A percentile compares a stretch with the other conserved stretches of the same genome.
phyloP scores from a whole-genome alignment of 1,140 invertebrate genomes.

The Rhopalosiphum maidis region DNA sequence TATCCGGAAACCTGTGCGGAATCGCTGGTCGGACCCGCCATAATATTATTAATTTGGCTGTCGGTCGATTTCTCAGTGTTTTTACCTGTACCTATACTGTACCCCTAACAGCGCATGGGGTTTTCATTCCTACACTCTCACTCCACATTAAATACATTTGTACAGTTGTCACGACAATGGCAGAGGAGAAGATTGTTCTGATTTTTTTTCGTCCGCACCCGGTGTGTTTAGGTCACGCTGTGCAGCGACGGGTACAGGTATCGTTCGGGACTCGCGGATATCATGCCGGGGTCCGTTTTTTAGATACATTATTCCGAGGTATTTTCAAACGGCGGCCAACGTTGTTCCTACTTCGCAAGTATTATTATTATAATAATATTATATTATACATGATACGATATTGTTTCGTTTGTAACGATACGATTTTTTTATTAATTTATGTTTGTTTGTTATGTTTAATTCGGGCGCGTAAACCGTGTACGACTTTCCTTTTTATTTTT shows the following conservation, averaged over 20 bases:
- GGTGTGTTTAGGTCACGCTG: too few relatives aligned
- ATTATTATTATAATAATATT: constrained; percentile 1
- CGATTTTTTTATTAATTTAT: background rate
- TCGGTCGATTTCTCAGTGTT: background rate
- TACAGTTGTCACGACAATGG: too few relatives aligned
- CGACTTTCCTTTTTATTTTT: constrained; percentile 40
- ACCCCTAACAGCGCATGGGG: too few relatives aligned
- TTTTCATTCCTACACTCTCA: background rate
- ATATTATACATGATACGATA: background rate
- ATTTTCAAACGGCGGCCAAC: background rate
- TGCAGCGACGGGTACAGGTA: background rate
- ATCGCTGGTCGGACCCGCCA: background rate
- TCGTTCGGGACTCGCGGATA: background rate
- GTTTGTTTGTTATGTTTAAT: background rate
- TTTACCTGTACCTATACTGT: background rate
- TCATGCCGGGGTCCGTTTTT: background rate
- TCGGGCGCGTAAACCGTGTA: background rate
- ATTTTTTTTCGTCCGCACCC: background rate
- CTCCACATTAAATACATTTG: too few relatives aligned
- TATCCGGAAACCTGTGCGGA: background rate
- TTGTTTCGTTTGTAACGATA: constrained; percentile 10
- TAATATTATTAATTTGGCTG: background rate
- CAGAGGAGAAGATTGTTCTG: background rate
- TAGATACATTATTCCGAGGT: background rate
- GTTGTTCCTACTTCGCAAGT: constrained; percentile 4